Percentiles rank a stretch among this genome's conserved stretches.
These are phyloP conservation scores for Caenorhabditis auriculariae DNA, from an alignment of 2,888 invertebrate species.

Conservation along the genomic window DNA sequence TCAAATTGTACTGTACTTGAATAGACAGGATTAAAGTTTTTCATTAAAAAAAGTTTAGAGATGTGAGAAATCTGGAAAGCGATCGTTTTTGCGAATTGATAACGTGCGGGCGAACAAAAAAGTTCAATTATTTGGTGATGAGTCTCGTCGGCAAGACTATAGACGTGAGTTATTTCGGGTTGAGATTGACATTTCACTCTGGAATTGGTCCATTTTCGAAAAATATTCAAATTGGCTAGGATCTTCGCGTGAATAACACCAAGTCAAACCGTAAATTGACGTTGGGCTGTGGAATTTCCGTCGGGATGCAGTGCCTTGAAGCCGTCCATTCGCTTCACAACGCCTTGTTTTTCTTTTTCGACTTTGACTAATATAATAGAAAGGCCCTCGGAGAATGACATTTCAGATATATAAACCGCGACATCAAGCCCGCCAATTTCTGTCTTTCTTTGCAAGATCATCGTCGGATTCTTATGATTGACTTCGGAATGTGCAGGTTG, in stretches of 20 bases:
- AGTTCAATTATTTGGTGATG: conserved; percentile 51
- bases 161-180: conserved; percentile 6
- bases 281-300: conserved; percentile 27
- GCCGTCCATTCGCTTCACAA: conserved; percentile 46
- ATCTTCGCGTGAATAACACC: too few species aligned
- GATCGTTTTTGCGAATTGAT: too few species aligned
- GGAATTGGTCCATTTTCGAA: conserved; percentile 1
- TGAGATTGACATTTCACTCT: neutral
- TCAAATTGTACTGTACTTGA: too few species aligned
- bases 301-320: conserved; percentile 44
- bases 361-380: too few species aligned
- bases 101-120: conserved; percentile 14
- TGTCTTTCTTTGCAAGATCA: conserved; percentile 29
- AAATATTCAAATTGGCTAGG: too few species aligned
- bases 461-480: conserved; percentile 38
- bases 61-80: too few species aligned
- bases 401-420: conserved; percentile 37
- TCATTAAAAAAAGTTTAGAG: too few species aligned
- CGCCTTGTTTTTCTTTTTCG: too few species aligned
- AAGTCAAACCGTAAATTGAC: conserved; percentile 25
- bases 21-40: too few species aligned
- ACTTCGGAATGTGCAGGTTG: conserved; percentile 47
- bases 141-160: conserved; percentile 39
- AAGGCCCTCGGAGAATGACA: too few species aligned
- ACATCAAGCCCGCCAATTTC: conserved; percentile 50